These are phyloP conservation scores for Cephus spinipes DNA, from an alignment of 2,888 invertebrate genomes.

Conservation along the genomic window DNA sequence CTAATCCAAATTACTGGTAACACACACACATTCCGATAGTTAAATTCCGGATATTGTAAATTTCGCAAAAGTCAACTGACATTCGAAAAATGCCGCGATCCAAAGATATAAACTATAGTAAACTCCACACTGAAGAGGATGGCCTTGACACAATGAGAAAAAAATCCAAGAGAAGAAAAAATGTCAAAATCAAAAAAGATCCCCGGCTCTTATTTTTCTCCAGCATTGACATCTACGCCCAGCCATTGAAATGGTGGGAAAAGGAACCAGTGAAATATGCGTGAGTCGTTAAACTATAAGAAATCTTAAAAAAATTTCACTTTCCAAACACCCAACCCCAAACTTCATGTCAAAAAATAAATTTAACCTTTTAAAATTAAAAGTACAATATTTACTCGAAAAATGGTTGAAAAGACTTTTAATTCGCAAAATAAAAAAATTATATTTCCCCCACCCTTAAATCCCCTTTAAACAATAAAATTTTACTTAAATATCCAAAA, in stretches of 20 bases:
- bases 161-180: background rate
- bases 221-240: conserved; percentile 34
- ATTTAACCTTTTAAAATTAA: background rate
- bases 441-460: no score
- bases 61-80: background rate
- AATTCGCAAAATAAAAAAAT: no score
- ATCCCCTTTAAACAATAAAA: no score
- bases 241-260: conserved; percentile 40
- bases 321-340: background rate
- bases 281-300: conserved; percentile 28
- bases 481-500: no score
- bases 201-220: conserved; percentile 25
- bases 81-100: background rate
- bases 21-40: background rate
- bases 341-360: background rate
- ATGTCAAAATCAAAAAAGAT: conserved; percentile 1
- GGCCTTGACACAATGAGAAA: background rate
- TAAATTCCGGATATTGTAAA: background rate
- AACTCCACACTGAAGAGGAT: background rate
- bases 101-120: background rate
- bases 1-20: background rate
- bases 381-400: no score
- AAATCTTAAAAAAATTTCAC: background rate
- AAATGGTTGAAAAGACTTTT: no score
- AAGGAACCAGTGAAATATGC: conserved; percentile 39